Evolutionary conservation across 2,113 vertebrate species (phyloP), one percentile per base, ranked within the genome.

Genomic region (Australoheros scitulus): DNA sequence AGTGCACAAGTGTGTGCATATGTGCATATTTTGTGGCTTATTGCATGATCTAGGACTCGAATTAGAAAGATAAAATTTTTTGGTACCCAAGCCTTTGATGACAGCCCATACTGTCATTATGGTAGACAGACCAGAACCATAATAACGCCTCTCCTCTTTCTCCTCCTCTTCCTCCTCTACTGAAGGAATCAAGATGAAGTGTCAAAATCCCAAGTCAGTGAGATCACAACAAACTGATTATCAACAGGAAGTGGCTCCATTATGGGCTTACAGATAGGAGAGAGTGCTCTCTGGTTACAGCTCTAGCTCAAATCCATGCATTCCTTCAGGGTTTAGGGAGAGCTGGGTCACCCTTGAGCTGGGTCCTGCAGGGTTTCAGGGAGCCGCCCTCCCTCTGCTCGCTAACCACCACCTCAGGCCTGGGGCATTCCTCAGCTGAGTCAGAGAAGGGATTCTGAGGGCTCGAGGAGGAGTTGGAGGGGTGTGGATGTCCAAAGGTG

Each of bases 171-270:
- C 36, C 13, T 77, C 29, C 72, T 87, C 77, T 80, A 77, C 20
- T 6, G 61, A 74, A 82, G 26, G 68, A 88, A 72, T 87, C 65
- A 36, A 88, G 87, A 92, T 83, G 82, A 94, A 93, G 94, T 93
- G 92, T 91, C 89, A 91, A 91, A 92, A 93, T 91, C 93, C 86
- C 41, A 60, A 80, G 65, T 87, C 78, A 57, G 81, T 77, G 61
- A 93, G 93, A 94, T 95, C 91, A 94, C 93, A 95, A 94, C 93
- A 95, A 86, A 89, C 85, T 83, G 91, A 92, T 91, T 87, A 93
- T 86, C 89, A 95, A 95, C 92, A 94, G 94, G 94, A 95, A 94
- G 94, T 92, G 91, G 70, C 88, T 93, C 94, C 94, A 95, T 96
- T 95, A 95, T 93, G 87, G 89, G 94, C 94, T 96, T 95, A 95